Evolutionary conservation across 2,797 vertebrate species (phyloP).

Genomic region (Lacerta viridis): DNA sequence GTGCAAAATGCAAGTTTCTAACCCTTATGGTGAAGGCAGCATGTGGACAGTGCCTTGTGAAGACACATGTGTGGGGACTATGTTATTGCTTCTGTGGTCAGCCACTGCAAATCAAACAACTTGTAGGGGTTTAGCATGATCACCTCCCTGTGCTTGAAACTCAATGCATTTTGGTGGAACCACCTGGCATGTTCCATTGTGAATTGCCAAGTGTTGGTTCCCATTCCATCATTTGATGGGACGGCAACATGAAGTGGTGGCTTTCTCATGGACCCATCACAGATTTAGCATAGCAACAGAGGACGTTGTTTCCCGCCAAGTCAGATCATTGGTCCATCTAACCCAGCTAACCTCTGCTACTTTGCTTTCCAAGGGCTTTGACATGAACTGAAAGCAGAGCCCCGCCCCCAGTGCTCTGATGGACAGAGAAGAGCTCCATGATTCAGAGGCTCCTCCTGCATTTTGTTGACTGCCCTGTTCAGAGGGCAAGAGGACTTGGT

Average conservation of each 20-base stretch:
- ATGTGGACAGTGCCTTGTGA: not conserved
- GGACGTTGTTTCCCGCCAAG: too few relatives aligned
- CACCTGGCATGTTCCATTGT: not conserved
- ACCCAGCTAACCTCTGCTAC: not conserved
- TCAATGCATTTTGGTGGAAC: not conserved
- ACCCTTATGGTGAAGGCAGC: not conserved
- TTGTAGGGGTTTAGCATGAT: not conserved
- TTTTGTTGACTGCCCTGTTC: fast-evolving
- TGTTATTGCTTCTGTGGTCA: not conserved
- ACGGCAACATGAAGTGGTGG: not conserved
- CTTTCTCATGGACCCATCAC: not conserved
- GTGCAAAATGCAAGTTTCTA: not conserved
- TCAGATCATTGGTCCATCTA: too few relatives aligned
- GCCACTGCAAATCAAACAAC: not conserved
- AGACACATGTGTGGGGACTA: too few relatives aligned
- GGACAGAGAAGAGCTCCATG: not conserved
- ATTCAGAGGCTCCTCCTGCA: fast-evolving
- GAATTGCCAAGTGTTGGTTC: not conserved
- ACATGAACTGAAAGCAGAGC: not conserved
- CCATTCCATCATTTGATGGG: not conserved
- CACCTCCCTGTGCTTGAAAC: not conserved
- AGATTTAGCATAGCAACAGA: too few relatives aligned
- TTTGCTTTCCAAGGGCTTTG: not conserved
- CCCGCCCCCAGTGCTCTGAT: fast-evolving
- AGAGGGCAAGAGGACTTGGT: not conserved